Conservation (phyloP, 2,113 vertebrate genomes). For the Indicator indicator region DNA sequence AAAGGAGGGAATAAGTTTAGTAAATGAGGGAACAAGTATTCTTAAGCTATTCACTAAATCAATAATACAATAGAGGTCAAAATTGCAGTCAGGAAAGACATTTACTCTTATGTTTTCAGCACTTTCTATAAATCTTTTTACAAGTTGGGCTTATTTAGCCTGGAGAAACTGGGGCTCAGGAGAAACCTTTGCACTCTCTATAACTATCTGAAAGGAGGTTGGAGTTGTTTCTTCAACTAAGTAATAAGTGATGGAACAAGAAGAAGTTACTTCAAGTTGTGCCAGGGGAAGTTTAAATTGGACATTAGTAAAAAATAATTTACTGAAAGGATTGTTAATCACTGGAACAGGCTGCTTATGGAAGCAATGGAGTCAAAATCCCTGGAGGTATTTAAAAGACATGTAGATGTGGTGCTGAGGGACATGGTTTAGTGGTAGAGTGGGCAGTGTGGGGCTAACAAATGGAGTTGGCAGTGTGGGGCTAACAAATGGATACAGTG, state of each 20-base stretch:
- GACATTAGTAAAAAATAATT: background rate
- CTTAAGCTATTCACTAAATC: accelerated
- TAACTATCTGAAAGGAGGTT: background rate
- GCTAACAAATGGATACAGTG: accelerated
- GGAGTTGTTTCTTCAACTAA: background rate
- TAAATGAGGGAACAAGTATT: background rate
- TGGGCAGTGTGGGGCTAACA: background rate
- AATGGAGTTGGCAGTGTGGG: background rate
- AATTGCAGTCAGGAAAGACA: background rate
- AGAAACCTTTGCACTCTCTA: background rate
- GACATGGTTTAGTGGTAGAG: background rate
- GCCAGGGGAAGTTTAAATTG: background rate
- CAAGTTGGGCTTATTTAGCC: accelerated
- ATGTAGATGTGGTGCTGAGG: accelerated
- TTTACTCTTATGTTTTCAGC: background rate
- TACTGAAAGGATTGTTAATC: accelerated
- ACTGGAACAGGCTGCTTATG: background rate
- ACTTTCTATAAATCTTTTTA: background rate
- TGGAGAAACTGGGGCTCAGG: background rate
- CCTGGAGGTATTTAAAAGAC: background rate
- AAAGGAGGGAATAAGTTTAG: background rate
- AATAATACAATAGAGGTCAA: background rate
- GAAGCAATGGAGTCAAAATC: background rate
- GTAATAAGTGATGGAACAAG: background rate
- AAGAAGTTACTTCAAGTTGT: background rate